Percentiles rank a stretch among this genome's conserved stretches.
Conservation (phyloP, 2,888 invertebrate genomes). For the Anoplius nigerrimus region DNA sequence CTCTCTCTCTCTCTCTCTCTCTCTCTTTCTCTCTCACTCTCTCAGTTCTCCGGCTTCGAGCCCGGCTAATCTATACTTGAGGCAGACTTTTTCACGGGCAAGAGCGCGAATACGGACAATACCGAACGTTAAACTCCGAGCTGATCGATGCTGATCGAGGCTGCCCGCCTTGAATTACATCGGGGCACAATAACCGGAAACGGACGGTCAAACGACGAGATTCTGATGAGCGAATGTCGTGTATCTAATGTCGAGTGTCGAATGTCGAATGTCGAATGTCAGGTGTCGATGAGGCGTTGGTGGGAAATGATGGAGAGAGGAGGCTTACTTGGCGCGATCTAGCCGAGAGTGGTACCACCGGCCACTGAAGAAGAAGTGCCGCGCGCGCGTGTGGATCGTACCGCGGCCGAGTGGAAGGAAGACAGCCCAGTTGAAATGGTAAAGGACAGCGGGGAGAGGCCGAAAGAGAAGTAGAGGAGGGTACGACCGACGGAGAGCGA, state of each 20-base stretch:
- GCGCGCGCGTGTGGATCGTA: constrained; percentile 61
- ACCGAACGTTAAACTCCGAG: too few species aligned
- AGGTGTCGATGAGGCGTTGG: not conserved
- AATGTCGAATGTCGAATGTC: too few species aligned
- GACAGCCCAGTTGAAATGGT: constrained; percentile 53
- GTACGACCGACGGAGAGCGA: constrained; percentile 27
- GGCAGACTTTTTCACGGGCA: too few species aligned
- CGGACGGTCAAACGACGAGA: constrained; percentile 7
- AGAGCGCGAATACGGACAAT: too few species aligned
- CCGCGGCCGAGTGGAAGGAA: constrained; percentile 54
- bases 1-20: not conserved
- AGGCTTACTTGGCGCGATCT: constrained; percentile 58
- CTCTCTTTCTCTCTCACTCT: not conserved
- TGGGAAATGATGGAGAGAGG: constrained; percentile 25
- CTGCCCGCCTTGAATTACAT: too few species aligned
- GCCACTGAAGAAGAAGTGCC: constrained; percentile 63
- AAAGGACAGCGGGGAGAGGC: constrained; percentile 49
- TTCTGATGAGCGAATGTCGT: too few species aligned
- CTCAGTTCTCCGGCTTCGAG: too few species aligned
- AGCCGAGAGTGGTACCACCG: constrained; percentile 58
- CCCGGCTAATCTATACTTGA: too few species aligned
- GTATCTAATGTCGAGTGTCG: too few species aligned
- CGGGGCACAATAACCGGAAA: too few species aligned
- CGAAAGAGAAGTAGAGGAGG: constrained; percentile 51
- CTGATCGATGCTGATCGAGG: too few species aligned